phyloP scores from a whole-genome alignment of 1,140 invertebrate species.

The Pristionchus pacificus region DNA sequence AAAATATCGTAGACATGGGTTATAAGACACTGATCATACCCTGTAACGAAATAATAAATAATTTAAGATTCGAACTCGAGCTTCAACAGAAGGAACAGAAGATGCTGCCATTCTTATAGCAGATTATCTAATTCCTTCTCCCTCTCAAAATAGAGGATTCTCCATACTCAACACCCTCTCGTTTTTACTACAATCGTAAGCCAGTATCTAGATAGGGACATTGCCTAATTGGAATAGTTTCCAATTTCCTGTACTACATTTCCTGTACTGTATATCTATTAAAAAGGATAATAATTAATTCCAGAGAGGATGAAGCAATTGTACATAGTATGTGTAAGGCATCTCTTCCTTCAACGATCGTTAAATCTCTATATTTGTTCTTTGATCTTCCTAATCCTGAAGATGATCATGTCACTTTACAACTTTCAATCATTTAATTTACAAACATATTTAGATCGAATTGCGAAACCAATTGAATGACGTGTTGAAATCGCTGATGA shows the following conservation, averaged over 20 bases:
- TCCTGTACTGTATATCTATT: not conserved
- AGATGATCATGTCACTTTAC: slow-evolving; percentile 35
- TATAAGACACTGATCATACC: not conserved
- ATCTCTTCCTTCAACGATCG: slow-evolving; percentile 89
- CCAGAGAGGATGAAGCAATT: slow-evolving; percentile 44
- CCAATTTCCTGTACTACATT: too few species aligned
- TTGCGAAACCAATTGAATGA: slow-evolving; percentile 13
- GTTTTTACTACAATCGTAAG: slow-evolving; percentile 49
- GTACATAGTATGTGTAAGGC: slow-evolving; percentile 80
- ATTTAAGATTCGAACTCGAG: slow-evolving; percentile 62
- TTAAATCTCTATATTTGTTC: slow-evolving; percentile 96
- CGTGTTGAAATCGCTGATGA: slow-evolving; percentile 70
- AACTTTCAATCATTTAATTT: not conserved
- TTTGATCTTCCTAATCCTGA: slow-evolving; percentile 86
- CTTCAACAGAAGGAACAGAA: slow-evolving; percentile 75
- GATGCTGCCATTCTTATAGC: slow-evolving; percentile 49
- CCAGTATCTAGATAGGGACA: too few species aligned
- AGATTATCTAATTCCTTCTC: slow-evolving; percentile 43
- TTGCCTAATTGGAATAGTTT: too few species aligned
- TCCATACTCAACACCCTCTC: slow-evolving; percentile 40
- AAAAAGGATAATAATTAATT: slow-evolving; percentile 23
- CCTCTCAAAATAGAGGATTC: slow-evolving; percentile 43
- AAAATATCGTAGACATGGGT: slow-evolving; percentile 4
- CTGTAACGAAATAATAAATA: too few species aligned
- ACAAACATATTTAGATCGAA: slow-evolving; percentile 13